Percentiles rank a stretch among this genome's conserved stretches.
phyloP scores from a whole-genome alignment of 2,113 vertebrate genomes.

The Tretioscincus oriximinensis region DNA sequence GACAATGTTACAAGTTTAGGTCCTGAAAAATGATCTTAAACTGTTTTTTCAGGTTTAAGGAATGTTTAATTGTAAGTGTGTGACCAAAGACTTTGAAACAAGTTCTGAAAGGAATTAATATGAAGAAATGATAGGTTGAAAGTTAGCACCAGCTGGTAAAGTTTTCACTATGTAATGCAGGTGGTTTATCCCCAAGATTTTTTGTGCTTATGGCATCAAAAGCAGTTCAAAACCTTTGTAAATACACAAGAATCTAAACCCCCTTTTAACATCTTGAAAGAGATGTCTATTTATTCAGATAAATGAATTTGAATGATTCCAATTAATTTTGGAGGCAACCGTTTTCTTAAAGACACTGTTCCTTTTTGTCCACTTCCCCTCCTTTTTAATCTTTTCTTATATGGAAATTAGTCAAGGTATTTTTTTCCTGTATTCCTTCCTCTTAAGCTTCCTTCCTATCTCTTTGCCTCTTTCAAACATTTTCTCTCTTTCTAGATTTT shows the following conservation, averaged over 20 bases:
- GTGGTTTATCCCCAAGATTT: background rate
- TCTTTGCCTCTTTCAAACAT: background rate
- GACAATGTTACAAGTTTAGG: background rate
- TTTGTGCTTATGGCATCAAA: background rate
- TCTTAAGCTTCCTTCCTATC: accelerated
- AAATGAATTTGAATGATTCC: slow-evolving; percentile 18
- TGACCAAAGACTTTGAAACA: background rate
- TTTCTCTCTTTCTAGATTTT: background rate
- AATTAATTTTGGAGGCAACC: slow-evolving; percentile 14
- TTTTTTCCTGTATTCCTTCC: background rate
- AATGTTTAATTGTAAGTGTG: too few species aligned
- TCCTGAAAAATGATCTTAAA: too few species aligned
- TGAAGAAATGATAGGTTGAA: background rate
- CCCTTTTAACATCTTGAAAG: slow-evolving; percentile 20
- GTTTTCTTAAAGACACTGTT: slow-evolving; percentile 1
- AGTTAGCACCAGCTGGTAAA: background rate
- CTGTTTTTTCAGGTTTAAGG: too few species aligned
- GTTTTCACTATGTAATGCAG: background rate
- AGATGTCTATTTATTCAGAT: background rate
- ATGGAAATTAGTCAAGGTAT: background rate
- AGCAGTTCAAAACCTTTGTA: background rate
- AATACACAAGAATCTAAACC: background rate
- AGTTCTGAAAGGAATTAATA: background rate
- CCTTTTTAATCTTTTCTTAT: background rate
- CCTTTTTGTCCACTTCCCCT: background rate